Percentiles rank a stretch among this genome's conserved stretches.
phyloP scores from a whole-genome alignment of 2,888 invertebrate genomes.

The Sphaeridia pumilis region DNA sequence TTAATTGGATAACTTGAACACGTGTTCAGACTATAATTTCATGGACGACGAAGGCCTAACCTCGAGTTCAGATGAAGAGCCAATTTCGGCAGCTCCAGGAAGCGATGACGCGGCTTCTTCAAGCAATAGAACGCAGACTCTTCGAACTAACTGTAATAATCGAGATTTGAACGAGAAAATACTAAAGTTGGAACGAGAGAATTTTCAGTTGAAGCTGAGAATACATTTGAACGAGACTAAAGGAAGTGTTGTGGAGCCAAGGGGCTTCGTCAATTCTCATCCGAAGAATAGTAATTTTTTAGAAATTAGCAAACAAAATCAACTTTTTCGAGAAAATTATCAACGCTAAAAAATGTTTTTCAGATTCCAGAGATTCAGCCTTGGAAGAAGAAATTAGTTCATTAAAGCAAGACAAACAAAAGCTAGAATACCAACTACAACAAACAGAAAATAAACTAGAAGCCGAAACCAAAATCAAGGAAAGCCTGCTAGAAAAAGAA shows the following conservation, averaged over 20 bases:
- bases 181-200: constrained; percentile 28
- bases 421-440: constrained; percentile 4
- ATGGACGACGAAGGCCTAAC: no score
- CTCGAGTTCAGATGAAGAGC: no score
- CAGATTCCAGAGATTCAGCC: no score
- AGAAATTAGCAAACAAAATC: background rate
- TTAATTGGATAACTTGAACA: no score
- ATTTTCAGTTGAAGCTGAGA: constrained; percentile 29
- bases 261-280: background rate
- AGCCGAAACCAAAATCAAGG: constrained; percentile 3
- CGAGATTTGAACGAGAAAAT: constrained; percentile 29
- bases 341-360: no score
- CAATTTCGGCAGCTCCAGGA: no score
- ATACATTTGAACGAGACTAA: constrained; percentile 19
- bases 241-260: constrained; percentile 5
- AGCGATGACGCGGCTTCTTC: no score
- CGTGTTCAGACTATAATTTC: no score
- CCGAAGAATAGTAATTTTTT: constrained; percentile 11
- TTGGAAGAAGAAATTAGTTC: constrained; percentile 4
- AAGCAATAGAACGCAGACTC: background rate
- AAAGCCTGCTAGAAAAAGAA: background rate
- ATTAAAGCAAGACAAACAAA: constrained; percentile 3
- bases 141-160: background rate
- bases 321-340: constrained; percentile 7
- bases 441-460: constrained; percentile 2